Percentiles rank a stretch among this genome's conserved stretches.
These are phyloP conservation scores for Leptopterna dolabrata DNA, from an alignment of 2,888 invertebrate species.

Conservation along the genomic window DNA sequence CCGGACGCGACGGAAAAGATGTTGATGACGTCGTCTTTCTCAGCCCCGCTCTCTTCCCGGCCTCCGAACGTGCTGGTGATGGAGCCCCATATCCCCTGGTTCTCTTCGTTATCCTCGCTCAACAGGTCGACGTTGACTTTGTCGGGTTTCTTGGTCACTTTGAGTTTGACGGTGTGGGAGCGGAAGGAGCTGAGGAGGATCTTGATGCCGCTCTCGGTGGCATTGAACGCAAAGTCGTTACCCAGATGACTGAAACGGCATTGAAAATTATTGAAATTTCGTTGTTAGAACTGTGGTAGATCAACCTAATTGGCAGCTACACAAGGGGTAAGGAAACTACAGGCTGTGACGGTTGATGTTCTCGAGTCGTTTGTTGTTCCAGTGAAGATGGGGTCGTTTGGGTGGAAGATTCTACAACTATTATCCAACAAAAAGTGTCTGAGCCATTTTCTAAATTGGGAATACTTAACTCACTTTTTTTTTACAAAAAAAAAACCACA, in stretches of 20 bases:
- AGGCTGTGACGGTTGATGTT: too few species aligned
- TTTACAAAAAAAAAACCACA: too few species aligned
- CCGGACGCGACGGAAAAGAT: slow-evolving; percentile 99
- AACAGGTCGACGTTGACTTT: slow-evolving; percentile 88
- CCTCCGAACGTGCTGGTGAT: slow-evolving; percentile 75
- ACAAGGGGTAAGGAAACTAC: too few species aligned
- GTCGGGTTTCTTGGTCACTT: slow-evolving; percentile 91
- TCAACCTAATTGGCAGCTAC: too few species aligned
- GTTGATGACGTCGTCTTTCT: slow-evolving; percentile 85
- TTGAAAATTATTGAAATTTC: too few species aligned
- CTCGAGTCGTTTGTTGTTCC: too few species aligned
- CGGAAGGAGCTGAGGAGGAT: slow-evolving; percentile 85
- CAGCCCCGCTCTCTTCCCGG: slow-evolving; percentile 71
- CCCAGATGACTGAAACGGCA: slow-evolving; percentile 77
- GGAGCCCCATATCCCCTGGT: slow-evolving; percentile 90
- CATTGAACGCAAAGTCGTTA: slow-evolving; percentile 77
- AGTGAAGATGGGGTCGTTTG: too few species aligned
- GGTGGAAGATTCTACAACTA: too few species aligned
- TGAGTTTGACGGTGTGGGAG: slow-evolving; percentile 90
- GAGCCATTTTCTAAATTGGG: too few species aligned
- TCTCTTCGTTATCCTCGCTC: slow-evolving; percentile 78
- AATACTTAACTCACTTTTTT: too few species aligned
- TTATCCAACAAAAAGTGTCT: too few species aligned
- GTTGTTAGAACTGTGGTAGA: too few species aligned
- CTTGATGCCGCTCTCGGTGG: slow-evolving; percentile 75